Evolutionary conservation across 2,113 vertebrate genomes (phyloP), one percentile per base, ranked within the genome.

Genomic region (Bathybates hornii): DNA sequence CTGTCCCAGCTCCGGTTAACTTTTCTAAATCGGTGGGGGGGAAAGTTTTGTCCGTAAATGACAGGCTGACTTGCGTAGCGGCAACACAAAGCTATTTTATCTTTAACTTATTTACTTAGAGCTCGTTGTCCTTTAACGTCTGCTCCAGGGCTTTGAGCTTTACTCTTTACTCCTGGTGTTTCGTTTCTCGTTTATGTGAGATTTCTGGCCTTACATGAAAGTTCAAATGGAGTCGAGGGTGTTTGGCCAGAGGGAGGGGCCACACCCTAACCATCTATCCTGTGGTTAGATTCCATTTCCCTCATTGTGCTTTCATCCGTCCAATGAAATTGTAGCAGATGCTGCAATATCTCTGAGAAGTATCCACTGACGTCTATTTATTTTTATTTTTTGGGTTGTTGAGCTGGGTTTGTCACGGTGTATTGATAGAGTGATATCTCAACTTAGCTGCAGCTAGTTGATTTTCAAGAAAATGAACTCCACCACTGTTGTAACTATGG

Each of bases 211-310:
- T 87, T 80, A 56, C 43, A 24, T 89, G 12, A 91, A 91, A 85
- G 91, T 90, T 78, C 59, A 93, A 93, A 93, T 87, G 87, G 86
- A 89, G 56, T 87, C 84, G 83, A 38, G 45, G 36, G 16, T 76
- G 84, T 92, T 68, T 86, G 94, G 81, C 88, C 68, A 82, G 59
- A 91, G 89, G 91, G 92, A 86, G 91, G 90, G 90, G 95, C 94
- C 95, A 24, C 95, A 92, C 95, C 95, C 95, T 53, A 82, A 57
- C 81, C 83, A 80, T 89, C 73, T 76, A n/a, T 81, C 80, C 73
- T 61, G 87, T 86, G 85, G 83, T 84, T 71, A 61, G 71, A 71
- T 68, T 85, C 76, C 57, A 56, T 78, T 80, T 19, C 52, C 71
- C 52, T 80, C 19, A 80, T 59, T 61, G 24, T 52, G 78, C 8